Base-by-base conservation (phyloP, 2,113 vertebrate genomes). In the Triplophysa rosa region DNA sequence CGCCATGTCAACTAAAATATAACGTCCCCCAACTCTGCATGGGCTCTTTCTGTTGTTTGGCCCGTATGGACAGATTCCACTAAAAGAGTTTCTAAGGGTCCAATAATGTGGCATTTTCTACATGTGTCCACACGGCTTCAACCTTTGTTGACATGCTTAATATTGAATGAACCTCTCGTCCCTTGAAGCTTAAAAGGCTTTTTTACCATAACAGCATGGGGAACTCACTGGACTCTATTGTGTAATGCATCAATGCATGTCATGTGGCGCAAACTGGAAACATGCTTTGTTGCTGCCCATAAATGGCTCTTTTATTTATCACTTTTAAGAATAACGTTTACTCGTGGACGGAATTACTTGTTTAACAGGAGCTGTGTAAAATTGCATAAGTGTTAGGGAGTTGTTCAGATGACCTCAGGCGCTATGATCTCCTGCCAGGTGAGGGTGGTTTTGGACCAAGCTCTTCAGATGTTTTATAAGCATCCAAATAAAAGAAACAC, bases 91-190 rank as follows among this genome's bases (percentile, higher is more conserved):
- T 58, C 7, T n/a, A 9, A 16, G 47, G 47, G 11, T 62, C 37
- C 26, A 10, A 61, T 52, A 61, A 70, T 40, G 47, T 58, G 56
- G 11, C 0, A n/a, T 59, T 67, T 78, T 67, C 47, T 29, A 54
- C 54, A 45, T 3, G 45, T 62, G 52, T 58, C 52, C 26, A 61
- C 42, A 8, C 8, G 49, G 58, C 13, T 63, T 64, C 33, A 37
- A 37, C 33, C 5, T 37, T 37, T 37, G 33, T 37, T 23, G 7
- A 62, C 56, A 37, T 72, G 14, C 67, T 17, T 79, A 11, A 9
- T 73, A 83, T 76, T 88, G 85, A 90, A 89, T 89, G 84, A 83
- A 80, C 45, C 59, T 82, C 84, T 82, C 88, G 83, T 83, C 42
- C 77, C 16, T 3, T 65, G 80, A 70, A 62, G 3, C 82, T 67